Percentiles rank a stretch among this genome's conserved stretches.
These are phyloP conservation scores for Cylloceria caligata DNA, from an alignment of 2,888 invertebrate species.

Conservation along the genomic window DNA sequence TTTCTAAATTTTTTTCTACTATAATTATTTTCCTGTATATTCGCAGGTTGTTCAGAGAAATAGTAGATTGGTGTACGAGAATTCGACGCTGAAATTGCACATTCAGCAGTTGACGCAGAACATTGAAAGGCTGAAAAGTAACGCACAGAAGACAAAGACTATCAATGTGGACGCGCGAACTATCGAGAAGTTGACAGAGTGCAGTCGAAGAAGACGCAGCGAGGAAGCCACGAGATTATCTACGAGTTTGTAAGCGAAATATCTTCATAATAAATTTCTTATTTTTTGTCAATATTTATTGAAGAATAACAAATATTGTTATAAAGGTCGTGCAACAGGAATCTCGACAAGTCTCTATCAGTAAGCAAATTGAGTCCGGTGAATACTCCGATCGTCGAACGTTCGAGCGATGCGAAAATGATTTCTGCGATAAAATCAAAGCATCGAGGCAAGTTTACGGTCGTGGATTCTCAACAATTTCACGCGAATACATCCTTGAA, in stretches of 20 bases:
- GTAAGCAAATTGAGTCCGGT: constrained; percentile 49
- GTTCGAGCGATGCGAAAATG: constrained; percentile 66
- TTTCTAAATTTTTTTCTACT: background rate
- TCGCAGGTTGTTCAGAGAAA: constrained; percentile 77
- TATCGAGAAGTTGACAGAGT: constrained; percentile 73
- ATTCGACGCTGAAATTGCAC: constrained; percentile 74
- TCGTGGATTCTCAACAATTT: constrained; percentile 21
- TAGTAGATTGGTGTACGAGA: constrained; percentile 76
- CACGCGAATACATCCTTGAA: constrained; percentile 5
- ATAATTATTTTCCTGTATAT: background rate
- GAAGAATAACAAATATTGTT: too few species aligned
- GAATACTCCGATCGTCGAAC: constrained; percentile 48
- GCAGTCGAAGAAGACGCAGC: constrained; percentile 62
- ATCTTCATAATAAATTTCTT: background rate
- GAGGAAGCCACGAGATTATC: constrained; percentile 49
- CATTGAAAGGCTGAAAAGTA: constrained; percentile 74
- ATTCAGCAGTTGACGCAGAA: constrained; percentile 74
- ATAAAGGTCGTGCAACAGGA: constrained; percentile 50
- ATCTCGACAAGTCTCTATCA: constrained; percentile 33
- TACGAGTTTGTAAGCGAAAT: constrained; percentile 53
- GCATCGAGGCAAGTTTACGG: constrained; percentile 51
- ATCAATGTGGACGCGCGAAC: constrained; percentile 75
- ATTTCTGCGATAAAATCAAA: constrained; percentile 61
- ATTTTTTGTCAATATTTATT: too few species aligned
- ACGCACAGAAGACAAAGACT: constrained; percentile 71